These are phyloP conservation scores for Oxyteleia sp. DNA, from an alignment of 2,888 invertebrate species.

Conservation along the genomic window DNA sequence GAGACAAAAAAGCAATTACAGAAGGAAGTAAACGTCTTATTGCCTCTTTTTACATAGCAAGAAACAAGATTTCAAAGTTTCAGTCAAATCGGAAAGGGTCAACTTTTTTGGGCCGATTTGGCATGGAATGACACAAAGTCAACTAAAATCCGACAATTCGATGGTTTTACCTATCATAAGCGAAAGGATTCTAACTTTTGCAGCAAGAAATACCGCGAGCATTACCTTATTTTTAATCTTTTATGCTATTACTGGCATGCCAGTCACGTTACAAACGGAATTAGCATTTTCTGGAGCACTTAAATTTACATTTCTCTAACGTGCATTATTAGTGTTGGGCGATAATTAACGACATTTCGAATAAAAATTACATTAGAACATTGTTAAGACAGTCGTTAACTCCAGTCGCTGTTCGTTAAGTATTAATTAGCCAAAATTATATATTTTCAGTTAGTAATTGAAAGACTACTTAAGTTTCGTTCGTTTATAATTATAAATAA, in stretches of 20 bases:
- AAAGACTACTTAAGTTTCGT: too few species aligned
- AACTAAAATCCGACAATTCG: constrained; percentile 7
- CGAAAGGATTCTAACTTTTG: too few species aligned
- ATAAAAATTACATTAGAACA: constrained; percentile 2
- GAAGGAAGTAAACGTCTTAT: too few species aligned
- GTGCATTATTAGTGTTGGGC: constrained; percentile 31
- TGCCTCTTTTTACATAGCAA: too few species aligned
- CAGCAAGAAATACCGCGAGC: too few species aligned
- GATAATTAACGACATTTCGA: constrained; percentile 33
- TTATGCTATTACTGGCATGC: background rate
- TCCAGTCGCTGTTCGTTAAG: background rate
- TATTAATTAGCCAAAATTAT: background rate
- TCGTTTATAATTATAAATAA: too few species aligned
- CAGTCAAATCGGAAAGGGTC: too few species aligned
- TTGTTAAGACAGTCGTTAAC: background rate
- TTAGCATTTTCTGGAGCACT: constrained; percentile 5
- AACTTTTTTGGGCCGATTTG: too few species aligned
- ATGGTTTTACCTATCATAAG: too few species aligned
- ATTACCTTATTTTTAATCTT: constrained; percentile 7
- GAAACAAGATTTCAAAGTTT: too few species aligned
- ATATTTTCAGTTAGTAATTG: background rate
- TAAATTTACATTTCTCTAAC: constrained; percentile 22
- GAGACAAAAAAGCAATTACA: too few species aligned
- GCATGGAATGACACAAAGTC: too few species aligned
- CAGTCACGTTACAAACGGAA: constrained; percentile 17